Percentiles rank a stretch among this genome's conserved stretches.
These are phyloP conservation scores for Carlito syrichta DNA, from an alignment of 2,113 vertebrate genomes.

Conservation along the genomic window DNA sequence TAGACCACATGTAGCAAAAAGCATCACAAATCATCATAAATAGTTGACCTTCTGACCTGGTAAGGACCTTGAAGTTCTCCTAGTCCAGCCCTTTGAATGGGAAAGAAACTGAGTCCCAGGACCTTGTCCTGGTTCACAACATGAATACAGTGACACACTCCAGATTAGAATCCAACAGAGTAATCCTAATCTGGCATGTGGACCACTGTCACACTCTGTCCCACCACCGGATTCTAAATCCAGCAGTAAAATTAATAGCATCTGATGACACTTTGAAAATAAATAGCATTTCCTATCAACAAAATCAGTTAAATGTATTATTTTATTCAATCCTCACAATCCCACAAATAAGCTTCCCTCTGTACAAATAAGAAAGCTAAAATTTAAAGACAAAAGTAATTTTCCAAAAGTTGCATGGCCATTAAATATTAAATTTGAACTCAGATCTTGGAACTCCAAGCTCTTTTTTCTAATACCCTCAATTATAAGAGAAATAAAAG, in stretches of 20 bases:
- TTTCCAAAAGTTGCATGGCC: background rate
- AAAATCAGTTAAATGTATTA: background rate
- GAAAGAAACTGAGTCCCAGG: background rate
- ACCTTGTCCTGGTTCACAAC: background rate
- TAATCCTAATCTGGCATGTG: background rate
- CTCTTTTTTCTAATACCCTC: background rate
- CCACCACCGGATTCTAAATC: background rate
- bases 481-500: constrained; percentile 1
- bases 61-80: background rate
- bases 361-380: constrained; percentile 31
- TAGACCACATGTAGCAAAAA: background rate
- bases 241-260: background rate
- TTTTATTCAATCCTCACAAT: background rate
- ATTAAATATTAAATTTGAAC: constrained; percentile 12
- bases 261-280: background rate
- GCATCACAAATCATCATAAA: background rate
- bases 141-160: background rate
- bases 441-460: background rate
- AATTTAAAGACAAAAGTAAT: background rate
- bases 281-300: background rate
- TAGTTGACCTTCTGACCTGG: background rate
- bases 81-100: background rate
- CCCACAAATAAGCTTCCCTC: background rate
- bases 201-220: background rate
- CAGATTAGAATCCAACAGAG: background rate